A percentile compares a stretch with the other conserved stretches of the same genome.
Evolutionary conservation across 2,888 invertebrate genomes (phyloP).

Genomic region (Zaprionus lineosus): DNA sequence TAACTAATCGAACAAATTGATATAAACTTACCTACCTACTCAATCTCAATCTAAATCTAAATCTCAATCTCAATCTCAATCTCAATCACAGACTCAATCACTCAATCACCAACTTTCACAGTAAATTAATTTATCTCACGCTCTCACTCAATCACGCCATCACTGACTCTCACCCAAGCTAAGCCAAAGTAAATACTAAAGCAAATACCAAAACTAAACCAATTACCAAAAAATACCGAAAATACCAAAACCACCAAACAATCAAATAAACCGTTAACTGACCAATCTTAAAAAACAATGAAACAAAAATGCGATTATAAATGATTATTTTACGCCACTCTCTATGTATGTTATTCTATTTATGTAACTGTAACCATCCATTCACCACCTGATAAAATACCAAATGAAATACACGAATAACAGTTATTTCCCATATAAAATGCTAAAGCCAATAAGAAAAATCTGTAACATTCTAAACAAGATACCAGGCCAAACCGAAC

Average conservation of each 20-base stretch:
- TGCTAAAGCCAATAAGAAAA: slow-evolving; percentile 28
- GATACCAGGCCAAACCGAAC: slow-evolving; percentile 27
- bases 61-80: slow-evolving; percentile 30
- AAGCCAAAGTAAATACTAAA: slow-evolving; percentile 30
- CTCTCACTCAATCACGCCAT: slow-evolving; percentile 58
- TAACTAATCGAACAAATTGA: slow-evolving; percentile 45
- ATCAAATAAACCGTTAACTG: slow-evolving; percentile 36
- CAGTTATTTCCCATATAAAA: slow-evolving; percentile 27
- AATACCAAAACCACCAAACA: slow-evolving; percentile 9
- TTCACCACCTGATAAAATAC: slow-evolving; percentile 8
- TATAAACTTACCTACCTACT: slow-evolving; percentile 44
- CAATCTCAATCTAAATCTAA: slow-evolving; percentile 32
- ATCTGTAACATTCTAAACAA: slow-evolving; percentile 29
- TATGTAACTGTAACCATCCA: slow-evolving; percentile 15
- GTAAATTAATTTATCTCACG: slow-evolving; percentile 52
- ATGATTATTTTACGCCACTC: slow-evolving; percentile 45
- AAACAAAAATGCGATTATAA: slow-evolving; percentile 59
- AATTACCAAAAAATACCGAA: slow-evolving; percentile 19
- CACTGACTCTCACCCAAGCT: slow-evolving; percentile 57
- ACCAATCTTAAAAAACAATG: slow-evolving; percentile 63
- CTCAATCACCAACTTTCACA: slow-evolving; percentile 58
- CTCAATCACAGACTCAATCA: slow-evolving; percentile 61
- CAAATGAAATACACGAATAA: slow-evolving; percentile 18
- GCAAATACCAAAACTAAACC: slow-evolving; percentile 30
- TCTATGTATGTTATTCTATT: slow-evolving; percentile 55